Percentiles rank a stretch among this genome's conserved stretches.
phyloP scores from a whole-genome alignment of 2,888 invertebrate species.

The Apotomis turbidana region DNA sequence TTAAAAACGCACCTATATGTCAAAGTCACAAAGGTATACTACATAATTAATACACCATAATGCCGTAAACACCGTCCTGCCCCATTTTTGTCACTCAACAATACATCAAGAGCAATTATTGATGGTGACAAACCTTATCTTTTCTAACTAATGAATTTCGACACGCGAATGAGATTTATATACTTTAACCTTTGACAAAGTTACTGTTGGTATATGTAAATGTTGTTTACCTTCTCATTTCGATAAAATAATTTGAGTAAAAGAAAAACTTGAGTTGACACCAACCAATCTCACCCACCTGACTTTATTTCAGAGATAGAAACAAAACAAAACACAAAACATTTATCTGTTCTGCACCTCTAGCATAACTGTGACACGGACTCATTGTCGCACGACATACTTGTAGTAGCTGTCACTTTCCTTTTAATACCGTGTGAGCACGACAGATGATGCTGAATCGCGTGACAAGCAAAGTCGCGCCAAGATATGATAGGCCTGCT shows the following conservation, averaged over 20 bases:
- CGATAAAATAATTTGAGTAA: constrained; percentile 9
- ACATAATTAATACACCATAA: constrained; percentile 31
- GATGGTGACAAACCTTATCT: constrained; percentile 37
- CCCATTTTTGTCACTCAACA: constrained; percentile 35
- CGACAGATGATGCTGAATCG: no score
- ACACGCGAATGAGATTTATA: constrained; percentile 28
- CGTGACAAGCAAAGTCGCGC: no score
- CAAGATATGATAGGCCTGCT: no score
- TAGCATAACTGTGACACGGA: no score
- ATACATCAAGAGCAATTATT: constrained; percentile 40
- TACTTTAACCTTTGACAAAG: constrained; percentile 28
- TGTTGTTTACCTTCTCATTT: constrained; percentile 1
- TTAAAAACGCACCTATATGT: constrained; percentile 9
- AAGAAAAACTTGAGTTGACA: not conserved
- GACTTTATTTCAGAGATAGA: no score
- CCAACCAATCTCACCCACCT: no score
- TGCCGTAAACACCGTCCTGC: constrained; percentile 22
- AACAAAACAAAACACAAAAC: no score
- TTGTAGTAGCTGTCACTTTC: no score
- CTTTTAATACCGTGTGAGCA: no score
- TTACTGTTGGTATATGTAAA: constrained; percentile 12
- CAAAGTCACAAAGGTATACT: not conserved
- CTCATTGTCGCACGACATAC: no score
- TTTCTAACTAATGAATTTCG: constrained; percentile 31
- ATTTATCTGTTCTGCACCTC: no score